Percentiles rank a stretch among this genome's conserved stretches.
These are phyloP conservation scores for Oconnorella tubifera DNA, from an alignment of 2,888 invertebrate species.

Conservation along the genomic window DNA sequence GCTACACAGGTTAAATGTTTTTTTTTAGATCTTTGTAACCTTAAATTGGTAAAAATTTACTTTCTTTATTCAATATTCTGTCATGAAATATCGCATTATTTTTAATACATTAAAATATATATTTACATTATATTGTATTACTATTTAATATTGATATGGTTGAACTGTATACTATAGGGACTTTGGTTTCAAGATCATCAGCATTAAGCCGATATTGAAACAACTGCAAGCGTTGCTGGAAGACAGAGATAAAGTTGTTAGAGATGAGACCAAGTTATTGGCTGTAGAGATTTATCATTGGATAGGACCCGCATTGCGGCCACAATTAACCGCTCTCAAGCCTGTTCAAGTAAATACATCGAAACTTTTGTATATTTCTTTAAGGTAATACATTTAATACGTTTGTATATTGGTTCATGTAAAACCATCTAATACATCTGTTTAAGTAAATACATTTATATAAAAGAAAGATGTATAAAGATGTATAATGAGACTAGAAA, in stretches of 20 bases:
- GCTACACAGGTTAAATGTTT: too few relatives aligned
- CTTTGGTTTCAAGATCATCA: slow-evolving; percentile 87
- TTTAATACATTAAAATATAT: not conserved
- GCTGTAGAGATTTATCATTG: slow-evolving; percentile 91
- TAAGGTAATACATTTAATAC: too few relatives aligned
- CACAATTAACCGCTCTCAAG: slow-evolving; percentile 79
- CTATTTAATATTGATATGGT: too few relatives aligned
- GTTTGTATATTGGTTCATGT: too few relatives aligned
- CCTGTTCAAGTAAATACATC: slow-evolving; percentile 70
- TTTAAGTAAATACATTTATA: too few relatives aligned
- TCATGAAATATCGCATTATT: not conserved
- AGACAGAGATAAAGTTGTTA: slow-evolving; percentile 82
- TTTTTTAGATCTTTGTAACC: too few relatives aligned
- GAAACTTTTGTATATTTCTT: too few relatives aligned
- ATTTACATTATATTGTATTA: too few relatives aligned
- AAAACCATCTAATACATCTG: too few relatives aligned
- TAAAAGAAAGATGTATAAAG: too few relatives aligned
- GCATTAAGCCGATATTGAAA: slow-evolving; percentile 78
- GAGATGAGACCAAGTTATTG: slow-evolving; percentile 86
- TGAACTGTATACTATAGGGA: too few relatives aligned
- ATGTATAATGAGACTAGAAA: too few relatives aligned
- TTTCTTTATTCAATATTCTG: not conserved
- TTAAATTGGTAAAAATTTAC: not conserved
- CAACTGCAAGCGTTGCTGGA: slow-evolving; percentile 78
- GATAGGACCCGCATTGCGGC: slow-evolving; percentile 69